Base-by-base conservation (phyloP, 2,888 invertebrate species). In the Nezara viridula region DNA sequence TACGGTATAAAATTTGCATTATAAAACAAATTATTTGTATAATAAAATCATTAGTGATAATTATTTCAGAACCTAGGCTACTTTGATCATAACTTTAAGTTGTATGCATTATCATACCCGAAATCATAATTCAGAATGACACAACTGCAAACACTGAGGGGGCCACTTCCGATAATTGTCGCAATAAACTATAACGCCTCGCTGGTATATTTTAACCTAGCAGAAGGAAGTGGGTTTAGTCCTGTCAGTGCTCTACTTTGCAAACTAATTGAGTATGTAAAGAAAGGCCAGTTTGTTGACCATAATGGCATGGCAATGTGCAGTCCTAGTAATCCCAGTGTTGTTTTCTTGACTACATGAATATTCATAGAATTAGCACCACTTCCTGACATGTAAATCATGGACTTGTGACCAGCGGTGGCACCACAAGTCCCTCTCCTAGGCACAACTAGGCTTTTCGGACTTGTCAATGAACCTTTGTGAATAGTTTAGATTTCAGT, bases 341-440 rank as follows among this genome's bases (percentile, higher is more conserved):
- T 81, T 81, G 81, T 81, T 81, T 81, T 81, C 81, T 40, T 81
- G 44, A 44, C 44, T 44, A 24, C 44, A 81, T 81, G 81, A 81
- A 81, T 81, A 81, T 81, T 40, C 81, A 81, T 81, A n/a, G 44
- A 81, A 81, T 81, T 81, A 81, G 81, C 24, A 44, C 4, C 24
- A 81, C 81, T 81, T 81, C 40, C 81, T 81, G 10, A 81, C 81
- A 81, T 81, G 81, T 81, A 81, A 81, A 81, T 81, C 44, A 81
- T 81, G 81, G 81, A 77, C 32, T 40, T 77, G 14, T 44, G 81
- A 9, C 44, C 40, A 81, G 24, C 44, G 81, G 81, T 44, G n/a
- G n/a, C 40, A 19, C 81, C 77, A 77, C 37, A 27, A 27, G 27
- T 60, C n/a, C 60, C n/a, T 5, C 27, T 27, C 27, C 60, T 60